phyloP scores from a whole-genome alignment of 30 jellyfish, hydroid and myxozoan genomes.

The Morbakka virulenta region DNA sequence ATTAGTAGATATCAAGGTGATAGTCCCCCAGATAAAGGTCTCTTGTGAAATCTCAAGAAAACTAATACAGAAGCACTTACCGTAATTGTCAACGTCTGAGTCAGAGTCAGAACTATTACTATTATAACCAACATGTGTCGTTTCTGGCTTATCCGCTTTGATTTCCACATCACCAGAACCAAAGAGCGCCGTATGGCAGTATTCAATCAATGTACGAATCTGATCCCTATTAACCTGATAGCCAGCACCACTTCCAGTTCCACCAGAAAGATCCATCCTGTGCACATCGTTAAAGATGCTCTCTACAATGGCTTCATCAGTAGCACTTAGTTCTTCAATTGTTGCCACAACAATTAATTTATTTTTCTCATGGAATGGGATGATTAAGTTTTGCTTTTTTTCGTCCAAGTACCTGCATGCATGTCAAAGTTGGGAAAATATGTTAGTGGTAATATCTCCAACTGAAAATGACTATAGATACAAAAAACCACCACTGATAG shows the following conservation, averaged over 20 bases:
- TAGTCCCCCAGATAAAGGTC: too few species aligned
- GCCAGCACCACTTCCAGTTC: constrained; percentile 81
- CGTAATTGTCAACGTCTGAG: too few species aligned
- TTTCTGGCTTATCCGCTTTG: background rate
- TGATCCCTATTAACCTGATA: constrained; percentile 71
- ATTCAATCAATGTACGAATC: constrained; percentile 66
- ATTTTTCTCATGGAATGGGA: constrained; percentile 25
- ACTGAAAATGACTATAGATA: too few species aligned
- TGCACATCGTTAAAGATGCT: constrained; percentile 55
- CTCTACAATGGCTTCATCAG: constrained; percentile 57
- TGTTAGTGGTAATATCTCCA: too few species aligned
- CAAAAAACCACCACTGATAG: too few species aligned
- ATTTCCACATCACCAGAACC: constrained; percentile 81
- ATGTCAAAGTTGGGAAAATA: too few species aligned
- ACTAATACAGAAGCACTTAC: too few species aligned
- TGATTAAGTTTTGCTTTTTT: constrained; percentile 35
- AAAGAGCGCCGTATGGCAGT: constrained; percentile 70
- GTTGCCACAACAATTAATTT: constrained; percentile 69
- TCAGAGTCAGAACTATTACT: too few species aligned
- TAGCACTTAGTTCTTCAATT: constrained; percentile 49
- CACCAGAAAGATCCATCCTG: constrained; percentile 81
- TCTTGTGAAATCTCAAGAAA: too few species aligned
- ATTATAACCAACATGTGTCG: too few species aligned
- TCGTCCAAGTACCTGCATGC: constrained; percentile 58
- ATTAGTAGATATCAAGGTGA: too few species aligned